A percentile compares a stretch with the other conserved stretches of the same genome.
These are phyloP conservation scores for Scalopus aquaticus DNA, from an alignment of 2,113 vertebrate genomes.

Conservation along the genomic window DNA sequence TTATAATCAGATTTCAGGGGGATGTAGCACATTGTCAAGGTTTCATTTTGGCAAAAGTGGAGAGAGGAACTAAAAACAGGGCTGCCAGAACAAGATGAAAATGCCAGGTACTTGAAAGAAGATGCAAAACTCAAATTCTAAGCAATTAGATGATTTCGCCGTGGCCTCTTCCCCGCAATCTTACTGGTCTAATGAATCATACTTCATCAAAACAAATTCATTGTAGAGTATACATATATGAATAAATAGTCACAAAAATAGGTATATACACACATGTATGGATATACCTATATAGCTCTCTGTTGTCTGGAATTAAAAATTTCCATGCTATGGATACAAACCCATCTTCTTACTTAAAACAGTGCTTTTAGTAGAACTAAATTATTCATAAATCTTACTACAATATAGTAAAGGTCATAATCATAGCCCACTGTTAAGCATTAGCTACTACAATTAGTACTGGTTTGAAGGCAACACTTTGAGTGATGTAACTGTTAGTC, in stretches of 20 bases:
- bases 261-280: background rate
- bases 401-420: background rate
- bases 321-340: background rate
- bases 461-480: background rate
- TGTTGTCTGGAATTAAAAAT: slow-evolving; percentile 34
- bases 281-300: background rate
- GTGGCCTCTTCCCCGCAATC: background rate
- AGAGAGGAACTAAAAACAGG: slow-evolving; percentile 29
- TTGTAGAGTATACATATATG: background rate
- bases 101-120: slow-evolving; percentile 23
- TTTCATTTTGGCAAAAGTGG: slow-evolving; percentile 44
- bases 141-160: background rate
- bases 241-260: background rate
- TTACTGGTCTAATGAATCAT: background rate
- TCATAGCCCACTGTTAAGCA: background rate
- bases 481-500: background rate
- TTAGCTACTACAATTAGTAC: background rate
- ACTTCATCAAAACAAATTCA: background rate
- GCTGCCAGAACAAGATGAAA: background rate
- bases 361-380: background rate
- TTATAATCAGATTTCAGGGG: slow-evolving; percentile 45
- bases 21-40: slow-evolving; percentile 6
- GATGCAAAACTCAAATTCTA: background rate
- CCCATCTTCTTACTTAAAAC: background rate
- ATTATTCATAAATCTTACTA: background rate